Base-by-base conservation (phyloP, 1,140 invertebrate genomes). In the Akabosia matsudoensis region DNA sequence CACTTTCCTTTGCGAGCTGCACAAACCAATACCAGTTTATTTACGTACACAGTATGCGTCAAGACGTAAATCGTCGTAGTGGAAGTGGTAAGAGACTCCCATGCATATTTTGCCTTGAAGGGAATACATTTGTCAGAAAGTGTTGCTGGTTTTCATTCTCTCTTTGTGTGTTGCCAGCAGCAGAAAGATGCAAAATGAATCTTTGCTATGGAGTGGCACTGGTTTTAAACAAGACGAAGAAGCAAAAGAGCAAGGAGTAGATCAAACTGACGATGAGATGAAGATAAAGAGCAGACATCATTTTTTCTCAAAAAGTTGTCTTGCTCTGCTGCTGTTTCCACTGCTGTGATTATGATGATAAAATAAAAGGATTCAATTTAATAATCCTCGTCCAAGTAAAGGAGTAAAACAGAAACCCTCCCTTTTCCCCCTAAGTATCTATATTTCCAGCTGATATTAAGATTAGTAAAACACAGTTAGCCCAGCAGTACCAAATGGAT, bases 361-460 rank as follows among this genome's bases (percentile, higher is more conserved):
- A 56, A 56, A 56, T 56, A 56, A 56, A 56, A 56, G 54, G 54
- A 56, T 56, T 56, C 54, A 56, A 56, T 56, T 56, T 22, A 56
- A 24, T 56, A 24, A 13, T 56, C 22, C 37, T 45, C 37, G 18
- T 18, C 37, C 37, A 45, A 18, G 37, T 22, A 13, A 56, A 3
- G 22, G 22, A 56, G 24, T 22, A 24, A 22, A 13, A 56, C n/a
- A n/a, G n/a, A n/a, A n/a, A n/a, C n/a, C n/a, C n/a, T n/a, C 54
- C 54, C 54, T 13, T 22, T 22, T 22, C 14, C 24, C 54, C 22
- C 22, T 13, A 56, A 56, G 22, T 22, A 56, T 56, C 3, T 24
- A 56, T 56, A 13, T 56, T 24, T 56, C 54, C 54, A 56, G 54
- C 54, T 56, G 54, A 56, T 56, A 56, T 56, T 56, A 22, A 56